Evolutionary conservation across 2,797 vertebrate genomes (phyloP).

Genomic region (Etheostoma perlongum): DNA sequence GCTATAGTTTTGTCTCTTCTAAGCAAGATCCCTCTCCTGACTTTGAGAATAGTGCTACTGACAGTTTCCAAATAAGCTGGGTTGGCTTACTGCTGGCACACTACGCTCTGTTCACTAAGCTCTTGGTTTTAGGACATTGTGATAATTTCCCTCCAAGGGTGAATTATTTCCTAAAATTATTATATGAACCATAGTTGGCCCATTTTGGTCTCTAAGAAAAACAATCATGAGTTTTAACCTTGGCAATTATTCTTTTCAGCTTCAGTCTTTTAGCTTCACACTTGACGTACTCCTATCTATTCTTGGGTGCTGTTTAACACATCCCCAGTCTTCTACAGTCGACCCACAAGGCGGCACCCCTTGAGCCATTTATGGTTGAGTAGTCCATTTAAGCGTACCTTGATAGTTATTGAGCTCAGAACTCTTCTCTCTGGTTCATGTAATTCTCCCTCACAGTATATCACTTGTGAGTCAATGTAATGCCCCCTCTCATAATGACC

Average conservation of each 20-base stretch:
- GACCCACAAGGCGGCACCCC: constrained; percentile 32
- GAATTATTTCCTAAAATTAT: constrained; percentile 46
- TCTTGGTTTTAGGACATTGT: constrained; percentile 27
- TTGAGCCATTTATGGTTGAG: constrained; percentile 46
- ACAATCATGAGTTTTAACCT: constrained; percentile 6
- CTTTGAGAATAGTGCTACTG: constrained; percentile 34
- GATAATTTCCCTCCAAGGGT: constrained; percentile 37
- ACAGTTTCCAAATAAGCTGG: constrained; percentile 43
- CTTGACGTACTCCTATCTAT: neutral
- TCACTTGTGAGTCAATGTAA: constrained; percentile 48
- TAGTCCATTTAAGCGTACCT: constrained; percentile 47
- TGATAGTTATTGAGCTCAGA: constrained; percentile 63
- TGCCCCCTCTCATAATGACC: constrained; percentile 36
- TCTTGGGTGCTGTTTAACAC: constrained; percentile 17
- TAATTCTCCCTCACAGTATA: constrained; percentile 48
- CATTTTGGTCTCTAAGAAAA: constrained; percentile 23
- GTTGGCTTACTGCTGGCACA: constrained; percentile 33
- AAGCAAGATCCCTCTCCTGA: constrained; percentile 31
- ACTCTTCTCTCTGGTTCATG: constrained; percentile 42
- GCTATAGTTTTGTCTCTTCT: constrained; percentile 36
- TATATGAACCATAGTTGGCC: constrained; percentile 21
- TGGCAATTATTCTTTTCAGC: neutral
- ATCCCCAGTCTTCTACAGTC: constrained; percentile 15
- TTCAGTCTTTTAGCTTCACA: neutral
- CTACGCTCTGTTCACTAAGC: constrained; percentile 29